These are phyloP conservation scores for Melopsittacus undulatus DNA, from an alignment of 2,797 vertebrate species.

Conservation along the genomic window DNA sequence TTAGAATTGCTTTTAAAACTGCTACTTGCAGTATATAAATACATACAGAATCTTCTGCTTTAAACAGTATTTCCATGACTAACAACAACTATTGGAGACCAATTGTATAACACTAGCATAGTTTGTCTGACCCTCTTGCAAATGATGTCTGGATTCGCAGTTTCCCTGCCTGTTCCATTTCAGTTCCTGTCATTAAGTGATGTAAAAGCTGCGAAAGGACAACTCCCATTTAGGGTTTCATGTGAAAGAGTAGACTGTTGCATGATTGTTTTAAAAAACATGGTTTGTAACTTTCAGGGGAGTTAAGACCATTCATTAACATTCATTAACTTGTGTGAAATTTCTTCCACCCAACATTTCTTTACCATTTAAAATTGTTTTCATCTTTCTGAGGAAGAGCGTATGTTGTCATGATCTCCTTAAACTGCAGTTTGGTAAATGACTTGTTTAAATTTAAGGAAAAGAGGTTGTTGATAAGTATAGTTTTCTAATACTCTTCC, in stretches of 20 bases:
- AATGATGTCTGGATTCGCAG: not conserved
- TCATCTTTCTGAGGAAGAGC: constrained; percentile 16
- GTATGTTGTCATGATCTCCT: constrained; percentile 44
- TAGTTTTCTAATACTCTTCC: constrained; percentile 72
- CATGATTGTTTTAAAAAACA: constrained; percentile 15
- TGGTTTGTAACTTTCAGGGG: constrained; percentile 37
- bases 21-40: fast-evolving
- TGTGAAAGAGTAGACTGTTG: not conserved
- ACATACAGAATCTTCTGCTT: not conserved
- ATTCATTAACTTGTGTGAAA: constrained; percentile 45
- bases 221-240: constrained; percentile 37
- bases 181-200: constrained; percentile 17
- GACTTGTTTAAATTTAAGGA: constrained; percentile 76
- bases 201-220: constrained; percentile 44
- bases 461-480: constrained; percentile 73
- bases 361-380: constrained; percentile 55
- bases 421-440: constrained; percentile 71
- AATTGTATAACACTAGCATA: not conserved
- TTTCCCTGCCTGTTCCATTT: not conserved
- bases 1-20: not conserved
- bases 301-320: constrained; percentile 34
- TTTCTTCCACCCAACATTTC: constrained; percentile 48
- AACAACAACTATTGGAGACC: not conserved
- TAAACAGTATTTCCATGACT: not conserved
- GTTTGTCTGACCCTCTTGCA: not conserved